Percentiles rank a stretch among this genome's conserved stretches.
These are phyloP conservation scores for Rhinoptilus africanus DNA, from an alignment of 2,113 vertebrate genomes.

Conservation along the genomic window DNA sequence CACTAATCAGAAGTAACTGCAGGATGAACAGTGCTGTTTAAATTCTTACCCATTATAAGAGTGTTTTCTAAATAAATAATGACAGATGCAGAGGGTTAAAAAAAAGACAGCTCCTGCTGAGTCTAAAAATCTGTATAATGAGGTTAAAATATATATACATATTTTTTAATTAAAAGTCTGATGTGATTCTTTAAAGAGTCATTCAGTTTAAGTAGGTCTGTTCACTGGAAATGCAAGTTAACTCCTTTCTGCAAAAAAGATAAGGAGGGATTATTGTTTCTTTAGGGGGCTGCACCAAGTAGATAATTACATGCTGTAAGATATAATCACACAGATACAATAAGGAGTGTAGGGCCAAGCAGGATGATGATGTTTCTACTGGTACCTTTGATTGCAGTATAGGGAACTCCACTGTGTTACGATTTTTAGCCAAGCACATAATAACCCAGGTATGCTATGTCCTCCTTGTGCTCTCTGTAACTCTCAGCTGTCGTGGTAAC, in stretches of 20 bases:
- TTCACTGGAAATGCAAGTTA: not conserved
- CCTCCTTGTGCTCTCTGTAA: not conserved
- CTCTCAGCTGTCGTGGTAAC: not conserved
- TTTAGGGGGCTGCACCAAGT: not conserved
- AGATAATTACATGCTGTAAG: conserved; percentile 5
- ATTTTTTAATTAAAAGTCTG: not conserved
- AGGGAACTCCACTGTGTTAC: not conserved
- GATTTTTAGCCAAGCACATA: not conserved
- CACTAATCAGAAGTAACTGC: not conserved
- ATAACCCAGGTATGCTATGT: not conserved
- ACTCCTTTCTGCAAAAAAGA: not conserved
- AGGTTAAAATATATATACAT: not conserved
- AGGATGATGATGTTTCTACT: not conserved
- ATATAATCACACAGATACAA: not conserved
- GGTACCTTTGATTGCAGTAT: not conserved
- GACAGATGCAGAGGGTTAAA: not conserved
- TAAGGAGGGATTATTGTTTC: not conserved
- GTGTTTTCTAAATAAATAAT: not conserved
- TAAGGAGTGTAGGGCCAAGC: not conserved
- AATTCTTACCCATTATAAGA: not conserved
- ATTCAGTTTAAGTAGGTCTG: not conserved
- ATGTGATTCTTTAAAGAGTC: not conserved
- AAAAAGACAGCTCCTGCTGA: not conserved
- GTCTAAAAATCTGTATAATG: not conserved
- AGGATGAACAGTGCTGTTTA: not conserved